Evolutionary conservation across 2,797 vertebrate species (phyloP).

Genomic region (Astyanax mexicanus): DNA sequence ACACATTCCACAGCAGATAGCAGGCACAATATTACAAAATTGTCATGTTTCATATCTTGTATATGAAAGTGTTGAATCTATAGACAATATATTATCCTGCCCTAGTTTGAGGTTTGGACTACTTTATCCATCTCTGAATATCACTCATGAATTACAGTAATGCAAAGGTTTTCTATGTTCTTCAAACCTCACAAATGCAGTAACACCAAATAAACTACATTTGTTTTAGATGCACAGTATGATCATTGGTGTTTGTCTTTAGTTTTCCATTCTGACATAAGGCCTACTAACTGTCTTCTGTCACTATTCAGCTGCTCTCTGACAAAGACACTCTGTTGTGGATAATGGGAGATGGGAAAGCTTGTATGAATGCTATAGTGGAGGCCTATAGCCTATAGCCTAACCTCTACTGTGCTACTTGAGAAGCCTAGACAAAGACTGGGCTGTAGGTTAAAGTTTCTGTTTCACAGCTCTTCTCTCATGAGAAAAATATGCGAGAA

Average conservation of each 20-base stretch:
- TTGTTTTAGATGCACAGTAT: background rate
- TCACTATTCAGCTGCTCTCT: conserved; percentile 8
- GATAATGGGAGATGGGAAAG: background rate
- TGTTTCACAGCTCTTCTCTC: conserved; percentile 30
- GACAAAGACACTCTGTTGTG: conserved; percentile 34
- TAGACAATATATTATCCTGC: too few relatives aligned
- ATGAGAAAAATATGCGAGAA: conserved; percentile 47
- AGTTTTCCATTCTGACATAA: background rate
- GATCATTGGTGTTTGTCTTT: too few relatives aligned
- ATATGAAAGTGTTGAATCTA: too few relatives aligned
- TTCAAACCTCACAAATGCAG: background rate
- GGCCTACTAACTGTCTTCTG: background rate
- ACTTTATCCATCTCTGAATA: too few relatives aligned
- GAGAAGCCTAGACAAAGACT: conserved; percentile 32
- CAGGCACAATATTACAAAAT: too few relatives aligned
- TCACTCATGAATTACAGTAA: too few relatives aligned
- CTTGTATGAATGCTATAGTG: conserved; percentile 14
- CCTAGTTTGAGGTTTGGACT: too few relatives aligned
- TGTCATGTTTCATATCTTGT: too few relatives aligned
- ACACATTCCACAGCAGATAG: too few relatives aligned
- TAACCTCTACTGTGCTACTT: conserved; percentile 6
- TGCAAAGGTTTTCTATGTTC: background rate
- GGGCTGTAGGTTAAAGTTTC: conserved; percentile 29
- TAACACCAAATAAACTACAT: background rate
- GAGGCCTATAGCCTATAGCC: conserved; percentile 21